Base-by-base conservation (phyloP, 2,888 invertebrate genomes). In the Brachypterus glaber region DNA sequence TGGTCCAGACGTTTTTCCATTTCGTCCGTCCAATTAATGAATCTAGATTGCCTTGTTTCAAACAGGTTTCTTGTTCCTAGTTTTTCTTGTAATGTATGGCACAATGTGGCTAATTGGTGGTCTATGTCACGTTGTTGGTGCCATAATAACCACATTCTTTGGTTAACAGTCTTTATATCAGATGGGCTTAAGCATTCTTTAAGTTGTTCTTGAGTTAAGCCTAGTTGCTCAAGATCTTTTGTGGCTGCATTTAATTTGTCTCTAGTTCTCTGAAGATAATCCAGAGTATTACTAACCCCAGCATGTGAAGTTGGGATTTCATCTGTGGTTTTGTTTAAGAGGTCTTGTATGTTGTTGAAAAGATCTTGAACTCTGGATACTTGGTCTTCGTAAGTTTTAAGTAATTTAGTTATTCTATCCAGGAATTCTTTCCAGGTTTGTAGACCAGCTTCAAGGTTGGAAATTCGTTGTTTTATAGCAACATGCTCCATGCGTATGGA, bases 141-240 rank as follows among this genome's bases (percentile, higher is more conserved):
- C 63, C 77, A 74, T 35, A 89, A 62, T 42, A 87, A 72, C 77
- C 86, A 83, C 44, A 82, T 73, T 47, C 77, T 75, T 58, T 89
- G 89, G 49, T 79, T 79, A 32, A 89, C 76, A 9, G 79, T 70
- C 58, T 88, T 83, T 64, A 87, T 81, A 55, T 91, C 90, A 31
- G 79, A 76, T 0, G 88, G 86, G 59, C 85, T 86, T 3, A 90
- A 71, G 51, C 84, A 85, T 58, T 89, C 87, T 53, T 87, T 85
- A 2, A 91, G 67, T 61, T 88, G 82, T 59, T 89, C 87, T 51
- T 86, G 82, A 17, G 78, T 77, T 1, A 81, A 76, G 29, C 78
- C 79, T 0, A 88, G 67, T 18, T 76, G 70, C 59, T 88, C 85
- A 15, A 88, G 67, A 37, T 80, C 77, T 17, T 69, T 70, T 29